Conservation (phyloP, 2,113 vertebrate species). For the Platichthys flesus region DNA sequence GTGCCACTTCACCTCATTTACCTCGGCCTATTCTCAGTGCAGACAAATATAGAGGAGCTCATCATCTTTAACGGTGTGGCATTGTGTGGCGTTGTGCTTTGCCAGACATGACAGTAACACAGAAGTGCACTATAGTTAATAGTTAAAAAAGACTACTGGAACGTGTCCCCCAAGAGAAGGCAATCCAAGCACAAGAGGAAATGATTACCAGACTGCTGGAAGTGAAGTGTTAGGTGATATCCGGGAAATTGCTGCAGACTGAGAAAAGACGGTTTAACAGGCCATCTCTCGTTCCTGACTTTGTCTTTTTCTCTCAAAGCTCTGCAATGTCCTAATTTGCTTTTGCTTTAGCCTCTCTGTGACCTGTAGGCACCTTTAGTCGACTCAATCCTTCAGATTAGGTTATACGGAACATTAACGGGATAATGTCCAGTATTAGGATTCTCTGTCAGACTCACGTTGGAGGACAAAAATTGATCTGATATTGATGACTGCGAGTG, state of each 20-base stretch:
- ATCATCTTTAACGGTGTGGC: constrained; percentile 42
- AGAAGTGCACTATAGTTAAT: constrained; percentile 40
- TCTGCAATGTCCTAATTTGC: neutral
- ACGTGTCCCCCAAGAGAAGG: constrained; percentile 7
- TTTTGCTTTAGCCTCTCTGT: constrained; percentile 4
- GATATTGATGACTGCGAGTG: constrained; percentile 35
- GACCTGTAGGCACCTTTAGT: neutral
- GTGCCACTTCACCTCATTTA: constrained; percentile 13
- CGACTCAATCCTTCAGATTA: neutral
- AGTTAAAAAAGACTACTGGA: constrained; percentile 38
- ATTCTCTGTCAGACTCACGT: constrained; percentile 3
- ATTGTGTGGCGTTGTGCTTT: constrained; percentile 22
- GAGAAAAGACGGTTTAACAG: too few species aligned
- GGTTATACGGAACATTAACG: neutral
- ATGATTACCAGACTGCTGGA: constrained; percentile 32
- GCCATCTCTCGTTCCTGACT: too few species aligned
- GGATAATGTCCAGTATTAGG: neutral
- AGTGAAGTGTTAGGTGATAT: constrained; percentile 31
- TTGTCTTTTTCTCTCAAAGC: too few species aligned
- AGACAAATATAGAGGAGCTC: constrained; percentile 36
- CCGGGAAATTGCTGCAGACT: neutral
- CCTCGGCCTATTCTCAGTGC: constrained; percentile 16
- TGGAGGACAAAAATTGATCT: constrained; percentile 35
- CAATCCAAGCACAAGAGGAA: constrained; percentile 29
- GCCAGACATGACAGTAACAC: constrained; percentile 34